Evolutionary conservation across 2,888 invertebrate species (phyloP), one percentile per base, ranked within the genome.

Genomic region (Hypolimnas misippus): DNA sequence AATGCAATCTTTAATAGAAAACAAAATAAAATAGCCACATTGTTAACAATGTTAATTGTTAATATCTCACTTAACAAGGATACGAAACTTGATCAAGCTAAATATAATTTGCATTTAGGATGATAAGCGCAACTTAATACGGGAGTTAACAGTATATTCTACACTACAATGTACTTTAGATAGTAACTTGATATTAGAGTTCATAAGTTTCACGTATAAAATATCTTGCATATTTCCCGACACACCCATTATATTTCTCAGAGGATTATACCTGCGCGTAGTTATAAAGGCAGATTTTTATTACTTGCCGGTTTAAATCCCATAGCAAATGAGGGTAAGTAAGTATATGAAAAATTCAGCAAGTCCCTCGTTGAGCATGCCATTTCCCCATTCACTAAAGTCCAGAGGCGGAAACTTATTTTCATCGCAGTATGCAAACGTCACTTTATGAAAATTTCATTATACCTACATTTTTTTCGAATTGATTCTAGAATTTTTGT

Each of bases 261-360:
- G 8, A 17, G 57, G 53, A 62, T 49, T 57, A 12, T 33, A 57
- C 53, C 16, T 10, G 29, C 46, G 29, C n/a, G 35, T 53, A 21
- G 33, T 62, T 55, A 62, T 53, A 53, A 71, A 72, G 68, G 70
- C 65, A 67, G 70, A 70, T 71, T 72, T 70, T 73, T 73, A 75
- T 74, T 71, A 74, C 71, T 66, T 63, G 65, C 70, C 63, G 70
- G 49, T 66, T 67, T 69, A 72, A 68, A 72, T 70, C 70, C 69
- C 62, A 68, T 70, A 65, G 70, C 66, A 65, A 71, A 73, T 69
- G 68, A 69, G 49, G 57, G 29, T 44, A 54, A 38, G 53, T 62
- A 46, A 57, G 33, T 53, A 16, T 57, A 63, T 63, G 50, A 63
- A 63, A 63, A 63, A 58, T 63, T 63, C 57, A 63, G 21, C 40